Base-by-base conservation (phyloP, 2,113 vertebrate genomes). In the Peucedramus taeniatus region DNA sequence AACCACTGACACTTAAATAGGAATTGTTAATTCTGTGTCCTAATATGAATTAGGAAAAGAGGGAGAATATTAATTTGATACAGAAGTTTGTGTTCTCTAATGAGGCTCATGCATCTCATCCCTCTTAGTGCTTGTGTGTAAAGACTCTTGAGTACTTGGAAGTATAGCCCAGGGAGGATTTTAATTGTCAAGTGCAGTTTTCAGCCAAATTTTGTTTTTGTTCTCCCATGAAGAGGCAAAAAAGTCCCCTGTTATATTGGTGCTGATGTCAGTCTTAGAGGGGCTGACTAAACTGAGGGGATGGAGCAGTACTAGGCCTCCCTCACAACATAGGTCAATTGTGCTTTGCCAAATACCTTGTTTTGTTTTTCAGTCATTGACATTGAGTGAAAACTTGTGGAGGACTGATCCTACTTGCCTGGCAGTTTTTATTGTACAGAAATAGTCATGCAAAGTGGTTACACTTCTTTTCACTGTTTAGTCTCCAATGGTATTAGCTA, bases 41-140 rank as follows among this genome's bases (percentile, higher is more conserved):
- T 90, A 82, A 81, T 89, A 64, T n/a, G n/a, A 89, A 72, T 87
- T 59, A 35, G 51, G 20, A 28, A 91, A 77, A 91, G 80, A 76
- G 39, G 16, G 54, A 87, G 66, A 94, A 81, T 96, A 93, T 59
- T 95, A 53, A 94, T 87, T 89, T 91, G 74, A 74, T 94, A 63
- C 63, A 79, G 56, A 87, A 80, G 7, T 51, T 59, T 94, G 19
- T 66, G 56, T 96, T 92, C 84, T 90, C n/a, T 91, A 86, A 83
- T 92, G 83, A 90, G 56, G 16, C 28, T 92, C 44, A 11, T 87
- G 72, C 63, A 40, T 79, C 61, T 90, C 87, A 70, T 77, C 54
- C 33, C 61, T 40, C 45, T 86, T 56, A 75, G 33, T 89, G 60
- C 16, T 93, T 90, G 50, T 65, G 39, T 71, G 47, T 86, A 80